Conservation (phyloP, 1,140 invertebrate species). For the Hestina assimilis region DNA sequence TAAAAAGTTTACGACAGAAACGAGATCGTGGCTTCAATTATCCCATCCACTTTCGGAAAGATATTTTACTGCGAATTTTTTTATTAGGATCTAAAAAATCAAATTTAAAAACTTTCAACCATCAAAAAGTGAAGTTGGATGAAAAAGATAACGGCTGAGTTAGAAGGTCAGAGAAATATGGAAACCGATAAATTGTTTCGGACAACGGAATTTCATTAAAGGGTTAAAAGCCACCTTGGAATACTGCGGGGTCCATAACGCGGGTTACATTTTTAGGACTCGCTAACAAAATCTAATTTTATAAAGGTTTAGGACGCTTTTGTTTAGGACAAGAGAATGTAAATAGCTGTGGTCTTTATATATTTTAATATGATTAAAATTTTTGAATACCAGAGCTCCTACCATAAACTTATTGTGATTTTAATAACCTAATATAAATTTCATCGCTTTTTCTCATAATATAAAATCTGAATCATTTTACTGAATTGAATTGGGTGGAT, state of each 20-base stretch:
- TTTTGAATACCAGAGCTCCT: too few species aligned
- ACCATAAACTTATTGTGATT: too few species aligned
- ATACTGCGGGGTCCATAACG: conserved; percentile 5
- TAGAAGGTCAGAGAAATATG: conserved; percentile 9
- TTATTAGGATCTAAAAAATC: conserved; percentile 10
- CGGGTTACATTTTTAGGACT: not conserved
- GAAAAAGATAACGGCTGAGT: not conserved
- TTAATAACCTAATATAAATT: too few species aligned
- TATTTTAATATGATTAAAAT: too few species aligned
- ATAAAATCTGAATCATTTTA: too few species aligned
- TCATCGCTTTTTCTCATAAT: too few species aligned
- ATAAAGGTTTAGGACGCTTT: not conserved
- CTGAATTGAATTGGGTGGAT: too few species aligned
- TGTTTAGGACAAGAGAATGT: not conserved
- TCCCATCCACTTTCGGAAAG: not conserved
- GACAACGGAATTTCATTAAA: conserved; percentile 19
- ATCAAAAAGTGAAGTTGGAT: conserved; percentile 14
- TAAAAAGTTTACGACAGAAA: conserved; percentile 11
- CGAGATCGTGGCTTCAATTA: not conserved
- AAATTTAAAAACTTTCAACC: conserved; percentile 17
- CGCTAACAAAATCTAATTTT: not conserved
- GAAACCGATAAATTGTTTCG: conserved; percentile 5
- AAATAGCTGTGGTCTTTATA: not conserved
- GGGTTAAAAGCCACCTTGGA: conserved; percentile 3
- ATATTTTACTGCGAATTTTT: conserved; percentile 11